Conservation (phyloP, 1,140 invertebrate species). For the Caenorhabditis brenneri region DNA sequence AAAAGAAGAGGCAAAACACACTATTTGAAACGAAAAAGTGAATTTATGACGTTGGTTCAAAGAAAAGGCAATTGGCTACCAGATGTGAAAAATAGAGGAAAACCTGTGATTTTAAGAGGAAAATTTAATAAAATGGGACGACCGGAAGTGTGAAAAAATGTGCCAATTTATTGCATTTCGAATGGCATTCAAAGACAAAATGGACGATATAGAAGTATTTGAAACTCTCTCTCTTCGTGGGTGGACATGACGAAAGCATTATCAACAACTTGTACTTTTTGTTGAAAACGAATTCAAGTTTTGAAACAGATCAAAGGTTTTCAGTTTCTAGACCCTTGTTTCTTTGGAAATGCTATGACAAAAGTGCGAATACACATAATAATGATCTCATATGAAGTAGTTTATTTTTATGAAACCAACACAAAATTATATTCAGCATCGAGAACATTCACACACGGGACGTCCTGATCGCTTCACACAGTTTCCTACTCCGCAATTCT, state of each 20-base stretch:
- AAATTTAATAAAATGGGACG: constrained; percentile 30
- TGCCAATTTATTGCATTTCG: constrained; percentile 6
- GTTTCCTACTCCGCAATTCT: too few species aligned
- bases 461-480: too few species aligned
- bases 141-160: neutral
- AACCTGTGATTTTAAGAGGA: constrained; percentile 11
- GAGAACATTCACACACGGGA: too few species aligned
- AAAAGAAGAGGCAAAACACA: neutral
- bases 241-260: neutral
- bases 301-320: neutral
- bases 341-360: too few species aligned
- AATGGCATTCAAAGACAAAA: neutral
- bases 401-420: too few species aligned
- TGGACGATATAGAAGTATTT: neutral
- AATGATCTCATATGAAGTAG: too few species aligned
- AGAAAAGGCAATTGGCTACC: neutral
- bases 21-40: neutral
- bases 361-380: too few species aligned
- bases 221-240: neutral
- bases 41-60: neutral
- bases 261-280: too few species aligned
- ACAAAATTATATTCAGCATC: too few species aligned
- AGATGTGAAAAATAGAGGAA: neutral
- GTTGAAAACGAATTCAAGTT: too few species aligned
- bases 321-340: too few species aligned